Base-by-base conservation (phyloP, 2,113 vertebrate species). In the Albula glossodonta region DNA sequence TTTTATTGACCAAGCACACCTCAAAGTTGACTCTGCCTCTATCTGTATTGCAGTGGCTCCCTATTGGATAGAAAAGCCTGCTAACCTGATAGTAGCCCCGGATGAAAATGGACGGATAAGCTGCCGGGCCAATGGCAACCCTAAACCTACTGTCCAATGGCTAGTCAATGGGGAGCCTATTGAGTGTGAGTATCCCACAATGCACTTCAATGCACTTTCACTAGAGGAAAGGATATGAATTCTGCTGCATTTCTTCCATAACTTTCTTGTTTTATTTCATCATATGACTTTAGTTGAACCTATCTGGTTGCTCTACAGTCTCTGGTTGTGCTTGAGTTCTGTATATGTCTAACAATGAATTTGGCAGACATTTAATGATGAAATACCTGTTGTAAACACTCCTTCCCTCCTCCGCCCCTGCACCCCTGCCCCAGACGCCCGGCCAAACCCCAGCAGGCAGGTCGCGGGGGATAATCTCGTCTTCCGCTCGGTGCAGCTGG, bases 11-110 rank as follows among this genome's bases (percentile, higher is more conserved):
- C 31, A 41, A 41, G 31, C 31, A 41, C 31, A 41, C 31, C 31
- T 19, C 3, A 66, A 66, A 66, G 22, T 19, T 66, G 70, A 74
- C 70, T 70, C 22, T 22, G 25, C 77, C 70, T 77, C 57, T 52
- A 49, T 70, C 49, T 49, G 10, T 56, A 63, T 49, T 84, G 1
- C 90, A 99, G 98, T 97, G 86, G 96, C 97, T 89, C 98, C 98
- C 0, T 99, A 98, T 90, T 99, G 98, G 98, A 86, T 99, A 89
- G 97, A 98, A 2, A 97, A 97, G 87, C 98, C 98, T 0, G 90
- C 95, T 31, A 96, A 98, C 87, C 94, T 99, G 51, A 95, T 99
- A 80, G 93, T 99, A 93, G 96, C 98, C 50, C 97, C 98, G 0
- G 98, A 98, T 0, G 97, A 99, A 89, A 96, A 96, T 0, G 98